These are phyloP conservation scores for Aleiodes leptofemur DNA, from an alignment of 2,888 invertebrate genomes.

Conservation along the genomic window DNA sequence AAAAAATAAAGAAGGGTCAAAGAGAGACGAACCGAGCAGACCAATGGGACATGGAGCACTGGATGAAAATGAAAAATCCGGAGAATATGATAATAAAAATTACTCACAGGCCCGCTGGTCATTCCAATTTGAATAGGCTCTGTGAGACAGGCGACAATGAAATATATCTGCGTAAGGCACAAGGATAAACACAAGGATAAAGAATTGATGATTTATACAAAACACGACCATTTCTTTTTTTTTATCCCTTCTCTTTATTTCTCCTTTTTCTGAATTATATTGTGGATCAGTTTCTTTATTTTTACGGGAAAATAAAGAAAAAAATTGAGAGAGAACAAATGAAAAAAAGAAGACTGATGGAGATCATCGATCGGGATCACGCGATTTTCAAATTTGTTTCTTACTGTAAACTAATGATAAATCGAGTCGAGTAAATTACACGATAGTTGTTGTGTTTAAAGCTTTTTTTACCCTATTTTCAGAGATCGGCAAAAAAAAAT, in stretches of 20 bases:
- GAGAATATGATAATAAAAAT: conserved; percentile 66
- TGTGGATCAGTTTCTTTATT: conserved; percentile 7
- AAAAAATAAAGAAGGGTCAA: conserved; percentile 14
- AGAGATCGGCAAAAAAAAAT: too few species aligned
- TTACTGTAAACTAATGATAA: conserved; percentile 18
- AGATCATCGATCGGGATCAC: conserved; percentile 30
- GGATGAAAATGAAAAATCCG: conserved; percentile 63
- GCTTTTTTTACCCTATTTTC: background rate
- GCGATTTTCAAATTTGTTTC: conserved; percentile 29
- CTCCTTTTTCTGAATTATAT: conserved; percentile 14
- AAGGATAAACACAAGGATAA: conserved; percentile 37
- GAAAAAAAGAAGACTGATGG: background rate
- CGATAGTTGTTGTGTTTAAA: conserved; percentile 8
- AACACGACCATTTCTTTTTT: conserved; percentile 34
- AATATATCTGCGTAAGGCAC: conserved; percentile 40
- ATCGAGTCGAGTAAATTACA: conserved; percentile 6
- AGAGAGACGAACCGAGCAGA: background rate
- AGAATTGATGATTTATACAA: conserved; percentile 46
- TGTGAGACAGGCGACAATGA: conserved; percentile 35
- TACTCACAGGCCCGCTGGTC: conserved; percentile 37
- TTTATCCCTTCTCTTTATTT: conserved; percentile 8
- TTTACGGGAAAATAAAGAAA: too few species aligned
- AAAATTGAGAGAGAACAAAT: background rate
- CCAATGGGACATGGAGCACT: conserved; percentile 4
- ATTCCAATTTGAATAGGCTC: conserved; percentile 55